These are phyloP conservation scores for Micromys minutus DNA, from an alignment of 2,113 vertebrate genomes.

Conservation along the genomic window DNA sequence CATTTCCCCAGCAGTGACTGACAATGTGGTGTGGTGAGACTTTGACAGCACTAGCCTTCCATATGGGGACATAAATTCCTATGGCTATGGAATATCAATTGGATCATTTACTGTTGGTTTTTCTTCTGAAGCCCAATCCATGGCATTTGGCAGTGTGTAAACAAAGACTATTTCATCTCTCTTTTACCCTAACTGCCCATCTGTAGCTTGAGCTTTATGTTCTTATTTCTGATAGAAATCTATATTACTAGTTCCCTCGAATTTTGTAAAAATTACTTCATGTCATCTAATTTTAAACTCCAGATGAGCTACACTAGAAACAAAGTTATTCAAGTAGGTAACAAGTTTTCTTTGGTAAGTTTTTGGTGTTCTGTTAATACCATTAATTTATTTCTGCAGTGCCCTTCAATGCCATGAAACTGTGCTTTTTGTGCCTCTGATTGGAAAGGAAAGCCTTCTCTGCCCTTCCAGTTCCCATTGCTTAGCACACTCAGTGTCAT, in stretches of 20 bases:
- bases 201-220: constrained; percentile 69
- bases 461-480: background rate
- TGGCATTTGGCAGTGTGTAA: constrained; percentile 57
- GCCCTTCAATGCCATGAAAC: background rate
- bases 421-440: background rate
- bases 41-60: background rate
- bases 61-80: constrained; percentile 56
- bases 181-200: constrained; percentile 62
- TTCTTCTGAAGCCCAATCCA: constrained; percentile 52
- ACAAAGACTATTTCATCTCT: constrained; percentile 57
- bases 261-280: constrained; percentile 27
- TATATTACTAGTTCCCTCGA: background rate
- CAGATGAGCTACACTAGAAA: background rate
- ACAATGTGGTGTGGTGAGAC: background rate
- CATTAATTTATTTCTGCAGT: background rate
- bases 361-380: background rate
- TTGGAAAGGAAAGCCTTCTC: background rate
- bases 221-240: constrained; percentile 67
- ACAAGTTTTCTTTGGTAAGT: background rate
- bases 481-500: background rate
- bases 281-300: constrained; percentile 12
- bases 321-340: background rate
- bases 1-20: background rate
- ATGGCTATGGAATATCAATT: background rate
- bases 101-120: constrained; percentile 45